Evolutionary conservation across 2,888 invertebrate species (phyloP).

Genomic region (Drosophila leonis): DNA sequence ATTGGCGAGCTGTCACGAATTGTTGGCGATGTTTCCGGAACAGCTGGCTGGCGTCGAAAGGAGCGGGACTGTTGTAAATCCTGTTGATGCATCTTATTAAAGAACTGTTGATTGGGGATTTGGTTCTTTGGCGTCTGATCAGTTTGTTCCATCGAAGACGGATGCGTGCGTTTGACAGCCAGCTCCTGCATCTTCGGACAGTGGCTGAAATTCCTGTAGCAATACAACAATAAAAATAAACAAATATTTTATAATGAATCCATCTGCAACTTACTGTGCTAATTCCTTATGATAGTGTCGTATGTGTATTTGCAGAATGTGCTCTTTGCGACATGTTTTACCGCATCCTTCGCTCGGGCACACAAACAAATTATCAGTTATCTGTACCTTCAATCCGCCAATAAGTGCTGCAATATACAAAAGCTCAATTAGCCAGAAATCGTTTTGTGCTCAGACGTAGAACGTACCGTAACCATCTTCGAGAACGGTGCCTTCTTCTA

Average conservation of each 20-base stretch:
- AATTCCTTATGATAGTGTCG: conserved; percentile 96
- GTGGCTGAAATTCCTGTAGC: conserved; percentile 87
- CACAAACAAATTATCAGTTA: conserved; percentile 89
- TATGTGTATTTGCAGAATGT: conserved; percentile 95
- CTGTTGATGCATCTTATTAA: conserved; percentile 85
- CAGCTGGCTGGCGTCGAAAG: conserved; percentile 49
- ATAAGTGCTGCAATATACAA: conserved; percentile 86
- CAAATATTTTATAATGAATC: neutral
- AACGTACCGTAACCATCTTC: conserved; percentile 83
- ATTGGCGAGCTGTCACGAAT: conserved; percentile 37
- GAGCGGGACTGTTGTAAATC: conserved; percentile 82
- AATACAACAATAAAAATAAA: neutral
- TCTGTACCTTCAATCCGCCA: conserved; percentile 88
- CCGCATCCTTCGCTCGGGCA: conserved; percentile 94
- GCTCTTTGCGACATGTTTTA: conserved; percentile 96
- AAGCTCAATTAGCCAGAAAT: neutral
- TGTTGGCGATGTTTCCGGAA: conserved; percentile 29
- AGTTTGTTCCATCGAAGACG: conserved; percentile 88
- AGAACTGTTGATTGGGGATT: conserved; percentile 85
- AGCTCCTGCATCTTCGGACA: conserved; percentile 95
- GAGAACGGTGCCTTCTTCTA: conserved; percentile 37
- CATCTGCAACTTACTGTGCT: conserved; percentile 86
- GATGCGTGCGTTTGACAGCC: conserved; percentile 89
- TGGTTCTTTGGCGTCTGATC: conserved; percentile 85
- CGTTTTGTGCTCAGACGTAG: neutral